Evolutionary conservation across 2,113 vertebrate species (phyloP), one percentile per base, ranked within the genome.

Genomic region (Malurus cyaneus): DNA sequence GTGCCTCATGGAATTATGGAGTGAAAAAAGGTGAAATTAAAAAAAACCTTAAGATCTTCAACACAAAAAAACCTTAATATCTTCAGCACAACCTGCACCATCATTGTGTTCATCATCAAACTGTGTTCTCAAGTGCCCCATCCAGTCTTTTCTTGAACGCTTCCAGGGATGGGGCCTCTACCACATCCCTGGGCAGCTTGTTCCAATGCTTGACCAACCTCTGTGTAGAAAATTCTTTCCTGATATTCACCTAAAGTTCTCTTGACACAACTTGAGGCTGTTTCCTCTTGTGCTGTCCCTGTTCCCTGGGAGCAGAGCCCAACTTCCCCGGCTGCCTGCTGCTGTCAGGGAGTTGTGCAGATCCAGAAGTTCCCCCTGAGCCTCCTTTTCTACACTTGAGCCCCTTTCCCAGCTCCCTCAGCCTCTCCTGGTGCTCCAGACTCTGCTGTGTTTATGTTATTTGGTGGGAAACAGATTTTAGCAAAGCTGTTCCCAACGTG

Each of bases 281-380:
- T 56, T 42, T 8, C 14, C 14, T 56, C 57, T 71, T 5, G 0
- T 62, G n/a, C 56, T 31, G 23, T 79, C 16, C 18, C n/a, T 46
- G 47, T 62, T 4, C n/a, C 64, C 47, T 70, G 47, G 21, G 12
- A 70, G 39, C 73, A 78, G 28, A 41, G 23, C 47, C 47, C 0
- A 0, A 25, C 8, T 7, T 14, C 4, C 13, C 8, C 0, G 0
- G 47, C n/a, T 53, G 23, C 2, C 18, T 6, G 8, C 56, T 61
- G 56, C 56, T 61, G 12, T 24, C 56, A 61, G 73, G 42, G 54
- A 46, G 4, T 4, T 77, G 46, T 46, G 10, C 39, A 78, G 54
- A 39, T 18, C 16, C 23, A 24, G 0, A 47, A 41, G 39, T 8
- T 31, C 11, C 49, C 0, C 16, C 56, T 39, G 85, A 71, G 29